Conservation (phyloP, 2,797 vertebrate genomes). For the Tympanoctomys barrerae region DNA sequence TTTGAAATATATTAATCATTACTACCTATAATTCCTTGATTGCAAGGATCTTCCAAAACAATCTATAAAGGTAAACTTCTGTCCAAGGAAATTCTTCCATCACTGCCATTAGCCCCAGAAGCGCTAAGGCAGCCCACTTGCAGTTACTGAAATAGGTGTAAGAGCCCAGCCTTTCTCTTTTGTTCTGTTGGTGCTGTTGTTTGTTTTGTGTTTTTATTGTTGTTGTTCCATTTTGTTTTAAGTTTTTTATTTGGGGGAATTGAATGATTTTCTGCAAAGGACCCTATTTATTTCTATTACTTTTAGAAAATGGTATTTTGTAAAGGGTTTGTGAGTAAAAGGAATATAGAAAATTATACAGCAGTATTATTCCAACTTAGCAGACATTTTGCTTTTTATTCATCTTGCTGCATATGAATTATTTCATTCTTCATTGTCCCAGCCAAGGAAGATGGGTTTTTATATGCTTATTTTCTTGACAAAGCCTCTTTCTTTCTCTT, state of each 20-base stretch:
- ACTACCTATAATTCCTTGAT: background rate
- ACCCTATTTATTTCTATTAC: background rate
- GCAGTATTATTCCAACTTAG: background rate
- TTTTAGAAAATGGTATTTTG: conserved; percentile 42
- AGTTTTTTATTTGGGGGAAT: background rate
- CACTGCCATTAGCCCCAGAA: background rate
- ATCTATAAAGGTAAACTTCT: background rate
- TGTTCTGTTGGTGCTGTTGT: background rate
- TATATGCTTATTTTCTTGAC: conserved; percentile 44
- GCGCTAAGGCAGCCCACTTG: background rate
- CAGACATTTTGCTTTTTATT: conserved; percentile 8
- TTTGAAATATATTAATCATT: background rate
- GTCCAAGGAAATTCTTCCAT: background rate
- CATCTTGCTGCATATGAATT: conserved; percentile 39
- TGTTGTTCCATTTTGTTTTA: background rate
- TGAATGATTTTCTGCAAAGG: background rate
- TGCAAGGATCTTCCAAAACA: background rate
- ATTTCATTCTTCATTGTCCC: conserved; percentile 41
- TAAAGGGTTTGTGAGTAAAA: background rate
- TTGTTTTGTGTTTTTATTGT: background rate
- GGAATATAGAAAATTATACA: background rate
- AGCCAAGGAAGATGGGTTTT: background rate
- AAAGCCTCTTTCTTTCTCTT: conserved; percentile 23
- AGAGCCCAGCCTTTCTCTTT: background rate
- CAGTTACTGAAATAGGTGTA: background rate